Conservation (phyloP, 2,113 vertebrate species). For the Agelaius tricolor region DNA sequence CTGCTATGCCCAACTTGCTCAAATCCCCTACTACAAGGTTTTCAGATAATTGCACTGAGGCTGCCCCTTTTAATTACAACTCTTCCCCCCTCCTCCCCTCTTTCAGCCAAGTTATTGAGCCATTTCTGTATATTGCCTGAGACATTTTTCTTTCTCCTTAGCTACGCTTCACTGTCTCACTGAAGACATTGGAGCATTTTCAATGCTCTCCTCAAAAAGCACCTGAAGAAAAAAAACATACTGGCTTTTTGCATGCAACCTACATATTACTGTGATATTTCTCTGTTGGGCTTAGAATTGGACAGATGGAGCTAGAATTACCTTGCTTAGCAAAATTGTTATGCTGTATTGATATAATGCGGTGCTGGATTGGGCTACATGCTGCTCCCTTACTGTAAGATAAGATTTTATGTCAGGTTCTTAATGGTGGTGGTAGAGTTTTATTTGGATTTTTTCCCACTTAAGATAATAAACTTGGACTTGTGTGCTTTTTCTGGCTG, state of each 20-base stretch:
- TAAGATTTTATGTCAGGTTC: not conserved
- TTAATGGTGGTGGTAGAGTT: not conserved
- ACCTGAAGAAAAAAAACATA: not conserved
- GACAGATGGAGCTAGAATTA: not conserved
- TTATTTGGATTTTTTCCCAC: not conserved
- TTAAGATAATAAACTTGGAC: not conserved
- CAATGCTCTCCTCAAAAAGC: not conserved
- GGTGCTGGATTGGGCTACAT: not conserved
- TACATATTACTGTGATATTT: not conserved
- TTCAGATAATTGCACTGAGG: not conserved
- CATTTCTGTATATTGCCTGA: slow-evolving; percentile 5
- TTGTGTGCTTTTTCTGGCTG: not conserved
- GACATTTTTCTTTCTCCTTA: slow-evolving; percentile 38
- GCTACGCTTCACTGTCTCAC: slow-evolving; percentile 24
- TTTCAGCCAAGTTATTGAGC: slow-evolving; percentile 12
- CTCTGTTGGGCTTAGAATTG: not conserved
- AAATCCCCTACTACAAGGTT: not conserved
- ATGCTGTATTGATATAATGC: not conserved
- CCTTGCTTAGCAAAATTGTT: not conserved
- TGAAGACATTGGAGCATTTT: not conserved
- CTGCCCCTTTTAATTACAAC: not conserved
- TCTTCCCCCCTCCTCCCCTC: not conserved
- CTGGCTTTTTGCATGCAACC: not conserved
- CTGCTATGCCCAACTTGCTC: not conserved
- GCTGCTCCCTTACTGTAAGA: not conserved